Base-by-base conservation (phyloP, 2,113 vertebrate genomes). In the Dendrocopos noguchii region DNA sequence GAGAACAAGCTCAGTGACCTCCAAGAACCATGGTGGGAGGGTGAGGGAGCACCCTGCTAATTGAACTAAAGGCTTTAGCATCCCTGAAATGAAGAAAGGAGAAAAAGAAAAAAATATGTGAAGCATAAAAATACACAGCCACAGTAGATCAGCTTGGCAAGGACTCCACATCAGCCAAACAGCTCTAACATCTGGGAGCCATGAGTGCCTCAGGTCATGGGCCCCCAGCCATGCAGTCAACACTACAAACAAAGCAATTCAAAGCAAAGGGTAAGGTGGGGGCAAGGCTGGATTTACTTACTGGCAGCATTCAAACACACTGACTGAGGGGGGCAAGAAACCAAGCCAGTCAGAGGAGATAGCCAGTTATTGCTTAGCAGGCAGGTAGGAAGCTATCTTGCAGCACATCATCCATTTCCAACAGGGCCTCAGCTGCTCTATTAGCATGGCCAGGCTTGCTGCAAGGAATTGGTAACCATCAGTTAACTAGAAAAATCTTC, bases 101-200 rank as follows among this genome's bases (percentile, higher is more conserved):
- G 9, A 10, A n/a, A 56, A 28, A 11, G 7, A 27, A 1, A 15
- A n/a, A 9, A 21, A 50, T 50, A 27, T 24, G 15, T 24, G 25
- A 60, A 88, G 36, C 67, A 42, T 91, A 71, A 93, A 92, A 92
- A 95, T 93, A 94, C 96, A 91, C 56, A 28, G 81, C 76, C 65
- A 59, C 31, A 77, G 75, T 53, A 86, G 63, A 83, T 42, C 5
- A 0, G 24, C 55, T 93, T 94, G 82, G 87, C 76, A 91, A 93
- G 42, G 44, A 42, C 36, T 53, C 71, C 15, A 11, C 20, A 6
- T 66, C 80, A 95, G 84, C 85, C 94, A 81, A 91, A 67, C 24
- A 78, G 36, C 65, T 93, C 36, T 60, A 65, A 50, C 92, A 91
- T 61, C 42, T 96, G 95, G 95, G 93, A 96, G 71, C 65, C 64